Percentiles rank a stretch among this genome's conserved stretches.
Evolutionary conservation across 2,113 vertebrate genomes (phyloP).

Genomic region (Archocentrus centrarchus): DNA sequence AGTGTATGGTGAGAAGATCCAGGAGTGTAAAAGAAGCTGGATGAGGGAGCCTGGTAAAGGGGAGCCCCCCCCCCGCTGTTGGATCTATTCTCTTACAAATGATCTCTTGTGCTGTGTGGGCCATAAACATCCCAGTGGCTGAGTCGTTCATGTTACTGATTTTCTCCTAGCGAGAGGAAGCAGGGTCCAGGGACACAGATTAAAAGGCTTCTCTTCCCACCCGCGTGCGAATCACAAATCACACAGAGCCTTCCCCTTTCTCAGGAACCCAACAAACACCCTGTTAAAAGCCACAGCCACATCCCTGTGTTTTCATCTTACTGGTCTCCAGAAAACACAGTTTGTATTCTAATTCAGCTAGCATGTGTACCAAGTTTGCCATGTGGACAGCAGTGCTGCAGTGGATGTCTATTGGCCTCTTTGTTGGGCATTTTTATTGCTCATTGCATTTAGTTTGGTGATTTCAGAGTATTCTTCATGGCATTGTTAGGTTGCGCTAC

Average conservation of each 20-base stretch:
- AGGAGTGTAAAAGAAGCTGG: conserved; percentile 74
- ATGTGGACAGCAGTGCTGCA: conserved; percentile 40
- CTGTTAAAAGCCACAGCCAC: conserved; percentile 69
- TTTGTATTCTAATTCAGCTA: conserved; percentile 57
- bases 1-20: conserved; percentile 7
- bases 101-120: conserved; percentile 33
- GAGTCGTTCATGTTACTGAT: conserved; percentile 64
- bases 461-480: background rate
- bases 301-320: conserved; percentile 58
- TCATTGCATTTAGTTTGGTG: background rate
- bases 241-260: conserved; percentile 60
- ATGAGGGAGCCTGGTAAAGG: conserved; percentile 37
- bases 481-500: conserved; percentile 11
- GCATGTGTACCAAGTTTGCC: conserved; percentile 32
- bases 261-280: conserved; percentile 69
- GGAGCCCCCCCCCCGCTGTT: conserved; percentile 18
- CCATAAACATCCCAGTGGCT: conserved; percentile 62
- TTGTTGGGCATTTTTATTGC: background rate
- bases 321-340: conserved; percentile 48
- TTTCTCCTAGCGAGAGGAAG: conserved; percentile 60
- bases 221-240: conserved; percentile 72
- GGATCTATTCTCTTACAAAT: conserved; percentile 61
- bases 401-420: conserved; percentile 20
- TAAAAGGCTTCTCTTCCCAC: conserved; percentile 68
- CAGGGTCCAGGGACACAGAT: conserved; percentile 55